A percentile compares a stretch with the other conserved stretches of the same genome.
Conservation (phyloP, 2,113 vertebrate genomes). For the Morone chrysops region DNA sequence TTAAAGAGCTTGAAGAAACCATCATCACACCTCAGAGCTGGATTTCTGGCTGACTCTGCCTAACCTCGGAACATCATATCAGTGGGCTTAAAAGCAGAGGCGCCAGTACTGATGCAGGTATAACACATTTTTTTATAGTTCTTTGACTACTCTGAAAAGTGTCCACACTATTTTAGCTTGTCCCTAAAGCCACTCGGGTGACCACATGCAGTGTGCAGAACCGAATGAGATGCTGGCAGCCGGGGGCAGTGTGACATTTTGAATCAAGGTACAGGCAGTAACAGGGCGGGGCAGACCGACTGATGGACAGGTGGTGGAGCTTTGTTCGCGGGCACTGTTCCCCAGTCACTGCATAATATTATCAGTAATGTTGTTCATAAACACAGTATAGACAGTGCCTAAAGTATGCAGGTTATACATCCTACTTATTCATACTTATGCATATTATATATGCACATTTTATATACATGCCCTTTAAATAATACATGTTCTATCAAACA, state of each 20-base stretch:
- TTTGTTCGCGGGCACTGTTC: not conserved
- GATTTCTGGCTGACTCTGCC: constrained; percentile 29
- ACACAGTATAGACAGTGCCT: not conserved
- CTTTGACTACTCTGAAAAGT: constrained; percentile 50
- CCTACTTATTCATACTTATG: not conserved
- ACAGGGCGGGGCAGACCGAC: not conserved
- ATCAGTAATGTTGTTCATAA: not conserved
- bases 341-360: not conserved
- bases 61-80: constrained; percentile 47
- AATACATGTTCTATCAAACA: too few relatives aligned
- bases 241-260: constrained; percentile 57
- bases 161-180: constrained; percentile 30
- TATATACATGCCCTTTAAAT: too few relatives aligned
- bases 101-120: constrained; percentile 13
- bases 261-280: constrained; percentile 22
- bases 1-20: constrained; percentile 31
- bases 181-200: constrained; percentile 38
- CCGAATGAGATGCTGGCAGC: constrained; percentile 48
- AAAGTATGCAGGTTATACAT: not conserved
- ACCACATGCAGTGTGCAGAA: constrained; percentile 38
- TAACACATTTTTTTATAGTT: constrained; percentile 41
- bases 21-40: constrained; percentile 26
- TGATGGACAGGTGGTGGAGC: not conserved
- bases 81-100: constrained; percentile 36
- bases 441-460: too few relatives aligned